Conservation (phyloP, 2,888 invertebrate genomes). For the Buathra laborator region DNA sequence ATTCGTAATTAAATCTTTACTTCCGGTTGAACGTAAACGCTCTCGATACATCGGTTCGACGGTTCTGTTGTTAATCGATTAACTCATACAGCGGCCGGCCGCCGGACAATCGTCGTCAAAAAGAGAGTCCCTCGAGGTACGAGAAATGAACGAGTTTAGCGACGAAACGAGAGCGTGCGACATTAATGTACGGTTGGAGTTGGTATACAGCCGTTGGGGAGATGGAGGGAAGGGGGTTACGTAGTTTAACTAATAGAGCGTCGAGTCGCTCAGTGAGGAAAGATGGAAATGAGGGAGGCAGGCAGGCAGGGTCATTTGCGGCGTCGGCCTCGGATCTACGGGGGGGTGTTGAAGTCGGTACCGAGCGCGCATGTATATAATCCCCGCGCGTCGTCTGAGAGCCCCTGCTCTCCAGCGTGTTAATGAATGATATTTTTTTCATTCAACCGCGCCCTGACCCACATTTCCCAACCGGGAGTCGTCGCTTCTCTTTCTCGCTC, state of each 20-base stretch:
- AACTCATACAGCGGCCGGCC: neutral
- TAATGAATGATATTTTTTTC: constrained; percentile 84
- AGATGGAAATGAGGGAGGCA: constrained; percentile 40
- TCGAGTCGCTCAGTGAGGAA: constrained; percentile 31
- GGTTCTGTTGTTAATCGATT: neutral
- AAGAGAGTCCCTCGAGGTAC: neutral
- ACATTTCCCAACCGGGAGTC: constrained; percentile 78
- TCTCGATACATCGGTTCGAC: neutral
- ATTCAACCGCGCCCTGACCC: constrained; percentile 84
- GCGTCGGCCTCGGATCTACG: neutral
- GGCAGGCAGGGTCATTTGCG: constrained; percentile 50
- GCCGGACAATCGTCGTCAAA: neutral
- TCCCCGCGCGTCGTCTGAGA: constrained; percentile 72
- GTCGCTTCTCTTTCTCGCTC: constrained; percentile 26
- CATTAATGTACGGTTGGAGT: neutral
- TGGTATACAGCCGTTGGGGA: neutral
- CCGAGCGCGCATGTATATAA: constrained; percentile 6
- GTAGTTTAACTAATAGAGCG: neutral
- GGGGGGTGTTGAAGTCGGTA: constrained; percentile 57
- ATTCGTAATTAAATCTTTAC: neutral
- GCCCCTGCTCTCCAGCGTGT: constrained; percentile 79
- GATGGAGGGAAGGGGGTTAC: neutral
- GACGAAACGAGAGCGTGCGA: neutral
- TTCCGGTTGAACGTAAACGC: neutral
- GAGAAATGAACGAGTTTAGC: neutral